Conservation (phyloP, 2,888 invertebrate species). For the Biston stratarius region DNA sequence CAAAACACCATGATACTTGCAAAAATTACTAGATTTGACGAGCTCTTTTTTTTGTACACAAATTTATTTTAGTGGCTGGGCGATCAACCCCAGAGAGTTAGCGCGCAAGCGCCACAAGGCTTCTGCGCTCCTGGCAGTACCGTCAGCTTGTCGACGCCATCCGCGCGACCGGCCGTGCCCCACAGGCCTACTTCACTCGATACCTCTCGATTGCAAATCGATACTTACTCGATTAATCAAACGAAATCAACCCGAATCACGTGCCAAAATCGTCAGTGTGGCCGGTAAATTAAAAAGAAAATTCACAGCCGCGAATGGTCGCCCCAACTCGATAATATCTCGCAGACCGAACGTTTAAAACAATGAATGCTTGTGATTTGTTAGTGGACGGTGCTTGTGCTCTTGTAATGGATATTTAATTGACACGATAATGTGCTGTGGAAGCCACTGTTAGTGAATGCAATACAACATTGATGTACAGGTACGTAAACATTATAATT, state of each 20-base stretch:
- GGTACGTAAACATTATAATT: conserved; percentile 46
- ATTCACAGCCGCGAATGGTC: conserved; percentile 25
- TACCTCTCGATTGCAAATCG: conserved; percentile 68
- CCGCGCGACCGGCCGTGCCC: conserved; percentile 70
- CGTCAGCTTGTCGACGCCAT: conserved; percentile 68
- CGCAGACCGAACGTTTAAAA: conserved; percentile 15
- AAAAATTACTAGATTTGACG: no score
- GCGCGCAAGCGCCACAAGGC: conserved; percentile 73
- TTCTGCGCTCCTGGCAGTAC: conserved; percentile 67
- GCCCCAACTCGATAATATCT: conserved; percentile 9
- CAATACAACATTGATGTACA: conserved; percentile 45
- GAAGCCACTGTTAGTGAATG: conserved; percentile 44
- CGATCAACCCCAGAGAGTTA: conserved; percentile 58
- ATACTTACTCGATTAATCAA: conserved; percentile 68
- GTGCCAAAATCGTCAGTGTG: conserved; percentile 52
- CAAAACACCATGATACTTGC: no score
- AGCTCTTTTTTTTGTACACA: conserved; percentile 18
- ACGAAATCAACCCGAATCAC: conserved; percentile 54
- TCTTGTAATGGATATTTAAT: conserved; percentile 52
- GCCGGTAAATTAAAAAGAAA: conserved; percentile 41
- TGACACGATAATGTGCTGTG: conserved; percentile 50
- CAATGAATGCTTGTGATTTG: conserved; percentile 44
- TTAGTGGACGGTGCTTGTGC: conserved; percentile 61
- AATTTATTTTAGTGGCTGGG: conserved; percentile 59
- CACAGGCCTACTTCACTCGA: conserved; percentile 51